Evolutionary conservation across 1,140 invertebrate species (phyloP).

Genomic region (Temnothorax curvispinosus): DNA sequence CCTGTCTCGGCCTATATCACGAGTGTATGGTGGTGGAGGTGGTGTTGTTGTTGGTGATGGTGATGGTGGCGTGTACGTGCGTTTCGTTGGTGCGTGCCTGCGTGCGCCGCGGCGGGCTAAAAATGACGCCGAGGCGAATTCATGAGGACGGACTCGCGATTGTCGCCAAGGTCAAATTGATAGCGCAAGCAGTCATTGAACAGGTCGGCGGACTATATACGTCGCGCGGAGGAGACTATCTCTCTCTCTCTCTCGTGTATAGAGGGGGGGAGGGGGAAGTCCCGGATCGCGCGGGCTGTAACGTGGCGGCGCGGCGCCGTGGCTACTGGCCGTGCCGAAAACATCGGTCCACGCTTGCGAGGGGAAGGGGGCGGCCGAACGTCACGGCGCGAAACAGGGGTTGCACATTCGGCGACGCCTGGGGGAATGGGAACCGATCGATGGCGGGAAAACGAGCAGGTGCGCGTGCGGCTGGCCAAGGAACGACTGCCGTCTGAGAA

Average conservation of each 20-base stretch:
- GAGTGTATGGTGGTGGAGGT: background rate
- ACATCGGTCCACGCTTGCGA: conserved; percentile 59
- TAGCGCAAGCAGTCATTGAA: conserved; percentile 51
- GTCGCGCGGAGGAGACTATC: conserved; percentile 41
- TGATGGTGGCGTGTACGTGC: background rate
- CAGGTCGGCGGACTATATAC: conserved; percentile 35
- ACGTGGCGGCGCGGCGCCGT: conserved; percentile 62
- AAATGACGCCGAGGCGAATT: conserved; percentile 28
- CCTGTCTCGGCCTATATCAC: conserved; percentile 14
- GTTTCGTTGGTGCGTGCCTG: background rate
- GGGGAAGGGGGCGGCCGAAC: too few relatives aligned
- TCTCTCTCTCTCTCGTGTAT: background rate
- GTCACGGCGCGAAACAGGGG: conserved; percentile 56
- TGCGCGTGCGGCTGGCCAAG: background rate
- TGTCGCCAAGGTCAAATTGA: conserved; percentile 64
- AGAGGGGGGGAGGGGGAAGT: conserved; percentile 1
- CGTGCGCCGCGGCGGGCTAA: conserved; percentile 21
- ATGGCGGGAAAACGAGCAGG: conserved; percentile 34
- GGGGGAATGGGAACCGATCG: conserved; percentile 50
- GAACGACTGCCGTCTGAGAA: background rate
- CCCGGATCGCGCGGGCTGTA: conserved; percentile 56
- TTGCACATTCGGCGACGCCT: conserved; percentile 5
- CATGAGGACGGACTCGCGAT: conserved; percentile 41
- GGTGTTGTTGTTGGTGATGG: background rate
- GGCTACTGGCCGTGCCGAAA: conserved; percentile 74